Base-by-base conservation (phyloP, 2,113 vertebrate genomes). In the Danionella cerebrum region DNA sequence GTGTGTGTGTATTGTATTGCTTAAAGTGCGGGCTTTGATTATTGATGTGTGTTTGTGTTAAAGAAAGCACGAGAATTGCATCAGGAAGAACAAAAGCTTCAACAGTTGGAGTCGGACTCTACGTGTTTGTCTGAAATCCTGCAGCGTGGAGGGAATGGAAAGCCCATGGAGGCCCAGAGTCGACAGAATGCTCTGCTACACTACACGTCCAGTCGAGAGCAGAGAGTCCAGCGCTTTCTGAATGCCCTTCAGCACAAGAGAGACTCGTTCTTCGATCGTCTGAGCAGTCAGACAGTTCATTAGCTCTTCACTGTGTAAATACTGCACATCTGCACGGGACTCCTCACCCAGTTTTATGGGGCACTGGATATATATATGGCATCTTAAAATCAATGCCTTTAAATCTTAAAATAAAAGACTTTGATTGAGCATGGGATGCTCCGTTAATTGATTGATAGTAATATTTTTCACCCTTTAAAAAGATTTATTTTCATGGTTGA, bases 21-120 rank as follows among this genome's bases (percentile, higher is more conserved):
- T n/a, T n/a, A n/a, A n/a, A n/a, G n/a, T n/a, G n/a, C n/a, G n/a
- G n/a, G n/a, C n/a, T n/a, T n/a, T n/a, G n/a, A n/a, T n/a, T n/a
- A n/a, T n/a, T n/a, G n/a, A n/a, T n/a, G n/a, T n/a, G n/a, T n/a
- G n/a, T n/a, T n/a, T n/a, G n/a, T n/a, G n/a, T n/a, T n/a, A n/a
- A n/a, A 99, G 96, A 98, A 94, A 86, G 93, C 94, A 68, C 85
- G 86, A 81, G 92, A 95, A 25, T 77, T 89, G 50, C 91, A 98
- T 81, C 80, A 75, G 78, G 91, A 94, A 65, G 88, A 91, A 33
- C 89, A 89, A 84, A 86, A 79, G 64, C 81, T 75, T 0, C 89
- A 89, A 70, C 91, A 99, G 87, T 75, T 92, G 69, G 94, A 98
- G 79, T 88, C 79, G 5, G 96, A 99, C 74, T 90, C 88, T 42